These are phyloP conservation scores for Epinephelus coioides DNA, from an alignment of 2,797 vertebrate genomes.

Conservation along the genomic window DNA sequence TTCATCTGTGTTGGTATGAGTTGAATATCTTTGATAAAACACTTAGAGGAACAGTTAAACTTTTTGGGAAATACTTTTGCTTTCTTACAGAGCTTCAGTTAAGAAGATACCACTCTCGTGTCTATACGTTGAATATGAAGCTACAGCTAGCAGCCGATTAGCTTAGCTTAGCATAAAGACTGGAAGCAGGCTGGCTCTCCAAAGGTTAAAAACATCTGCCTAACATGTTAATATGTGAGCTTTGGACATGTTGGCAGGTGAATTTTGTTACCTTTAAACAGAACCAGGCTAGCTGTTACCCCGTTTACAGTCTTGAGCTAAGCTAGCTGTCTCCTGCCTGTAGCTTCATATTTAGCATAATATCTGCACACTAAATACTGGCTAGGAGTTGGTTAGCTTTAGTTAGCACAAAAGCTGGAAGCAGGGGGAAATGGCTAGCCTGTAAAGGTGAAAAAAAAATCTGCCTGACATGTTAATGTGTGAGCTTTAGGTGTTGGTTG, in stretches of 20 bases:
- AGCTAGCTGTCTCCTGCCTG: too few species aligned
- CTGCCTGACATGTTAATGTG: too few species aligned
- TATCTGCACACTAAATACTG: too few species aligned
- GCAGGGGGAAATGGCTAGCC: too few species aligned
- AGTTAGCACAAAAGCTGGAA: too few species aligned
- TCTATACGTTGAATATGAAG: neutral
- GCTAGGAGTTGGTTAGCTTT: too few species aligned
- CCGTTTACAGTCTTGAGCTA: neutral
- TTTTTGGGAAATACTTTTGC: neutral
- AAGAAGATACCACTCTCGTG: neutral
- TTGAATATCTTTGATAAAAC: neutral
- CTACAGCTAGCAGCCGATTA: neutral
- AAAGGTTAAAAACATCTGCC: too few species aligned
- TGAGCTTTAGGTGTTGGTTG: neutral
- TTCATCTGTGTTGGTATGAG: neutral
- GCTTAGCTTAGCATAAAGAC: neutral
- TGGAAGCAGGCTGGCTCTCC: too few species aligned
- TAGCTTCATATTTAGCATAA: too few species aligned
- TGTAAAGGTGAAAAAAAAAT: too few species aligned
- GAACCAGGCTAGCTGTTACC: neutral
- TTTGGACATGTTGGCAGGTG: neutral
- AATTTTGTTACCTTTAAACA: neutral
- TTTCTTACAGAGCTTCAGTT: neutral
- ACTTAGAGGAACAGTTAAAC: conserved; percentile 4
- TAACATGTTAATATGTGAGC: too few species aligned